phyloP scores from a whole-genome alignment of 2,888 invertebrate species.

The Creontiades dilutus region DNA sequence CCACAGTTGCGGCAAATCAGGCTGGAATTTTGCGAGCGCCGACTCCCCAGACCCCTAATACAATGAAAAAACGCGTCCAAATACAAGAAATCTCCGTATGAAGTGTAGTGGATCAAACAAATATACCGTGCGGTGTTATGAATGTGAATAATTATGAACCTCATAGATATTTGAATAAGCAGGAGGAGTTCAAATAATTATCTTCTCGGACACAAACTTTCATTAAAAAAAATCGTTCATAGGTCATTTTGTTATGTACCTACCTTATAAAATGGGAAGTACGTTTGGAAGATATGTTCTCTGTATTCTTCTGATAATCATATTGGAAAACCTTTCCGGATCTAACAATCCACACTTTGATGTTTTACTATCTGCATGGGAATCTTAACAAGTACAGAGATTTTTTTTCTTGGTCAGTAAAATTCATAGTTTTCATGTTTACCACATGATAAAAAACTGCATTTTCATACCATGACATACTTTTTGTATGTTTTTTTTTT shows the following conservation, averaged over 20 bases:
- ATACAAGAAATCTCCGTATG: conserved; percentile 95
- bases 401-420: too few relatives aligned
- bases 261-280: not conserved
- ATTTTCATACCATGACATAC: not conserved
- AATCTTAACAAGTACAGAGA: not conserved
- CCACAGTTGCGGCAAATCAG: conserved; percentile 66
- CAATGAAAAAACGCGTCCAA: conserved; percentile 93
- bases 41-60: conserved; percentile 85
- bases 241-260: not conserved
- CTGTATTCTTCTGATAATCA: not conserved
- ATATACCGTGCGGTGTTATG: not conserved
- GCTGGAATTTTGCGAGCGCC: conserved; percentile 83
- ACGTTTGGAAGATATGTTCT: not conserved
- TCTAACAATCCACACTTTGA: not conserved
- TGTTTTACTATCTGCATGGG: not conserved
- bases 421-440: too few relatives aligned
- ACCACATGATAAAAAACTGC: too few relatives aligned
- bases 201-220: not conserved
- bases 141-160: conserved; percentile 1
- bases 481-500: not conserved
- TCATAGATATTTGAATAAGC: not conserved
- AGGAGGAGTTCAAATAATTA: not conserved
- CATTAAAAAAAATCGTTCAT: not conserved
- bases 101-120: conserved; percentile 77
- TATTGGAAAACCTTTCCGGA: not conserved